These are phyloP conservation scores for Tetrapedia diversipes DNA, from an alignment of 2,888 invertebrate genomes.

Conservation along the genomic window DNA sequence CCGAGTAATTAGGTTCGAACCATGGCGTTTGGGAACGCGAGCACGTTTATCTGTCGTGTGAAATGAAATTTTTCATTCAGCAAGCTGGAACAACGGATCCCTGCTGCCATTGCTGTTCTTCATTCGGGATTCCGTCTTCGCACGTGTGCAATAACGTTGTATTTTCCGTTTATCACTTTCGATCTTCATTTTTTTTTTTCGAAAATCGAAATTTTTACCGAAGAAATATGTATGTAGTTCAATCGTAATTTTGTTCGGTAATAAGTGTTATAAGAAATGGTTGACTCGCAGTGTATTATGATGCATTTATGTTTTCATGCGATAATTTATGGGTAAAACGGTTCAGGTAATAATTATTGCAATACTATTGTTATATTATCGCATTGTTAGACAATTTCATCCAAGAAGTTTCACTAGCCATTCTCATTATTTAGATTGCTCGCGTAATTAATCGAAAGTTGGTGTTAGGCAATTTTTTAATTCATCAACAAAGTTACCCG, in stretches of 20 bases:
- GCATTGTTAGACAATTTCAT: background rate
- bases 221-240: background rate
- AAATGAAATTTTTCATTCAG: conserved; percentile 30
- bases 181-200: background rate
- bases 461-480: conserved; percentile 1
- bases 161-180: background rate
- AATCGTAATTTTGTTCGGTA: too few species aligned
- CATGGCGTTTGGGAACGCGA: background rate
- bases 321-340: background rate
- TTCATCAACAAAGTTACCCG: background rate
- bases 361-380: too few species aligned
- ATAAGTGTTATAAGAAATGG: too few species aligned
- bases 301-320: too few species aligned
- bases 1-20: conserved; percentile 37
- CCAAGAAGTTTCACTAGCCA: background rate
- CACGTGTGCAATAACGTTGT: background rate
- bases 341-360: background rate
- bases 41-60: conserved; percentile 4
- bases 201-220: background rate
- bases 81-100: background rate
- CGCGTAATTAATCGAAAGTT: background rate
- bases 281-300: too few species aligned
- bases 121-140: background rate
- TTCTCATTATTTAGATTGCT: background rate
- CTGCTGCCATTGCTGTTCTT: background rate